Conservation (phyloP, 2,113 vertebrate species). For the Myocastor coypus region DNA sequence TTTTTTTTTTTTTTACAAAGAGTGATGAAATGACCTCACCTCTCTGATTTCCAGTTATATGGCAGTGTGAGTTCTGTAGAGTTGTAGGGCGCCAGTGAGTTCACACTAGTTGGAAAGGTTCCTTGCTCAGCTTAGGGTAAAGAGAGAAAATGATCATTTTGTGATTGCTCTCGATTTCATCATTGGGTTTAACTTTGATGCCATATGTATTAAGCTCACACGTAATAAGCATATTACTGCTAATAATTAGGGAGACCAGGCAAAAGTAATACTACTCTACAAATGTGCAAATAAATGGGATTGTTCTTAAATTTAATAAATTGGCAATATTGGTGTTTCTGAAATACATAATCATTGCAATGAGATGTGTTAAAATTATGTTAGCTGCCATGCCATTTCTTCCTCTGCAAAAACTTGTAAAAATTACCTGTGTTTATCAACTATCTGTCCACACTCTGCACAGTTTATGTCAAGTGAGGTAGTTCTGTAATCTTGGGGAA, state of each 20-base stretch:
- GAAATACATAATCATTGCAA: background rate
- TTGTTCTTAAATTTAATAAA: background rate
- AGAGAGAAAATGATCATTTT: conserved; percentile 79
- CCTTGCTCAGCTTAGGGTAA: conserved; percentile 77
- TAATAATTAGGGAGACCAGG: conserved; percentile 60
- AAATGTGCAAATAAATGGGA: background rate
- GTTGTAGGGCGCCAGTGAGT: conserved; percentile 72
- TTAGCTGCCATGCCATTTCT: conserved; percentile 31
- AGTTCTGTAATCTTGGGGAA: conserved; percentile 42
- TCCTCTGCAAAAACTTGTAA: conserved; percentile 7
- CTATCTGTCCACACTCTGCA: conserved; percentile 57
- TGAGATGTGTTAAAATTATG: background rate
- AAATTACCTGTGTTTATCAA: conserved; percentile 47
- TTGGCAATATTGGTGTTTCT: background rate
- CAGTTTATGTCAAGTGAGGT: conserved; percentile 33
- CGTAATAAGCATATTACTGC: conserved; percentile 56
- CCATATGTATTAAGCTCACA: conserved; percentile 63
- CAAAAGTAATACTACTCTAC: conserved; percentile 46
- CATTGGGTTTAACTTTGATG: conserved; percentile 75
- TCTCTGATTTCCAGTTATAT: conserved; percentile 79
- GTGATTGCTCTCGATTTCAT: conserved; percentile 80
- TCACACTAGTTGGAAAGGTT: conserved; percentile 77
- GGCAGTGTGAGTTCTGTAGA: conserved; percentile 65
- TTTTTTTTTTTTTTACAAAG: conserved; percentile 42
- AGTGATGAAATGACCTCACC: conserved; percentile 85